A percentile compares a stretch with the other conserved stretches of the same genome.
Evolutionary conservation across 2,797 vertebrate species (phyloP).

Genomic region (Spea hammondii): DNA sequence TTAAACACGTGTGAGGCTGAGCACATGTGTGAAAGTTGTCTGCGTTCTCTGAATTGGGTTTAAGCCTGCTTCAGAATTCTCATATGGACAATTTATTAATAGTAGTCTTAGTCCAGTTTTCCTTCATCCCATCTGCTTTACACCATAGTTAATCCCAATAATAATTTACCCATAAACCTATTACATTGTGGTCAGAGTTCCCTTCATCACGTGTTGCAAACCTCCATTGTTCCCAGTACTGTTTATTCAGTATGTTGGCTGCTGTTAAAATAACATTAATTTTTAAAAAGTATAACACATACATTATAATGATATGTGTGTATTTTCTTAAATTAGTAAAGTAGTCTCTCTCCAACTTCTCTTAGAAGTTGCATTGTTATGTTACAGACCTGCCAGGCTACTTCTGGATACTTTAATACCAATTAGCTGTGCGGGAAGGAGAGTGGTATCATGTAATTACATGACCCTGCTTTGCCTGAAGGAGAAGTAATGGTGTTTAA

Average conservation of each 20-base stretch:
- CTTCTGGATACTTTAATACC: background rate
- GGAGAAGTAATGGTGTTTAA: too few relatives aligned
- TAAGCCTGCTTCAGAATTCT: background rate
- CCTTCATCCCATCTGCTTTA: constrained; percentile 3
- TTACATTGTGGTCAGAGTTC: background rate
- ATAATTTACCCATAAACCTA: background rate
- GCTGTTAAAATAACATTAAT: background rate
- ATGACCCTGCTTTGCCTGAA: background rate
- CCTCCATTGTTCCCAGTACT: background rate
- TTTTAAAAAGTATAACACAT: too few relatives aligned
- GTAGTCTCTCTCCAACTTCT: too few relatives aligned
- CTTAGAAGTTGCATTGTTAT: background rate
- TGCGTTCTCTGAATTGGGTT: too few relatives aligned
- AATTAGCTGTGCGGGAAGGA: background rate
- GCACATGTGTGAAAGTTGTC: too few relatives aligned
- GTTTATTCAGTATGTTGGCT: background rate
- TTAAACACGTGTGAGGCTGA: too few relatives aligned
- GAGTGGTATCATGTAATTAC: background rate
- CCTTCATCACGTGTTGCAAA: background rate
- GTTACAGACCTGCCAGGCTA: background rate
- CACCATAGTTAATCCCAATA: background rate
- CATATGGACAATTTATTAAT: background rate
- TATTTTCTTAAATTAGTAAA: too few relatives aligned
- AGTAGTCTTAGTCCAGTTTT: background rate
- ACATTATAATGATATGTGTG: too few relatives aligned